Evolutionary conservation across 2,888 invertebrate species (phyloP), one percentile per base, ranked within the genome.

Genomic region (Sisyra terminalis): DNA sequence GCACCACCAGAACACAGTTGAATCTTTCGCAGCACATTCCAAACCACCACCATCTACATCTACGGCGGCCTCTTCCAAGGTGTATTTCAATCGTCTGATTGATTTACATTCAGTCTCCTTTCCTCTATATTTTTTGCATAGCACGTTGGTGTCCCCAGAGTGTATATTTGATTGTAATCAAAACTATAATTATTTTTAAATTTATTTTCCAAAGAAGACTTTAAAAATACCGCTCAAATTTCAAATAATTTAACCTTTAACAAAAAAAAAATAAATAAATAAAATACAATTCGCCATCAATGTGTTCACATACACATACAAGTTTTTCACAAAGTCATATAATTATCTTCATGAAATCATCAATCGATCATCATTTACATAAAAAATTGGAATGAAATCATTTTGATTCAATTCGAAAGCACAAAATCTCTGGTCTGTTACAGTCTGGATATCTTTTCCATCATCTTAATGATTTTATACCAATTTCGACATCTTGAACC

Each of bases 81-180:
- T 15, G 34, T 34, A 34, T 11, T n/a, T 34, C 34, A 34, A 38
- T 17, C 24, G 24, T 7, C 7, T 24, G 24, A 24, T 24, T 24
- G 24, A 24, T 24, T 7, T 24, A 24, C 24, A 24, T 7, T 3
- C 24, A 24, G 24, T 24, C 24, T 24, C 24, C 24, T 24, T 24
- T 24, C 24, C 24, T 24, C 24, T 24, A 24, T 24, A 24, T 24
- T 24, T 24, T 24, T 29, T 17, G 13, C 14, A 30, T 16, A 40
- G 30, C 40, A 40, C 40, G 40, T 40, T 40, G 40, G 40, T 40
- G 40, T 40, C 40, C 40, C 40, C 18, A 40, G 15, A 40, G 16
- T 29, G 24, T 39, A 29, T 39, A 11, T 39, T 29, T 29, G 13
- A 29, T 39, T 24, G 11, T 39, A 11, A 18, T 18, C 16, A 34